These are phyloP conservation scores for Melipona beecheii DNA, from an alignment of 2,888 invertebrate genomes.

Conservation along the genomic window DNA sequence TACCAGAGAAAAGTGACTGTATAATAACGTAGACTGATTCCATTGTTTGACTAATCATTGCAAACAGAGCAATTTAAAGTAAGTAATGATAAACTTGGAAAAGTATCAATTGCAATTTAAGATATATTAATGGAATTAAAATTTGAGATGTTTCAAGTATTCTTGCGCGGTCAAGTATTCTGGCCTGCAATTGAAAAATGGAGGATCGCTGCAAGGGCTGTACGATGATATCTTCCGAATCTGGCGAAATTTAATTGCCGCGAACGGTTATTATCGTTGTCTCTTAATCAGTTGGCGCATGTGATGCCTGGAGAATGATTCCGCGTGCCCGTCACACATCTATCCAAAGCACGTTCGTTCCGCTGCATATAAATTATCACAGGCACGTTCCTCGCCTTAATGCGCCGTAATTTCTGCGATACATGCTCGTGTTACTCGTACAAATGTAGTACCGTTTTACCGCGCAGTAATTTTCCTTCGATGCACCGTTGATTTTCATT, in stretches of 20 bases:
- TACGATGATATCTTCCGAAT: constrained; percentile 33
- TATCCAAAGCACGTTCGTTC: constrained; percentile 53
- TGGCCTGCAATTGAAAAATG: neutral
- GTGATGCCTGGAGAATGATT: constrained; percentile 23
- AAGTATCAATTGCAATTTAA: too few species aligned
- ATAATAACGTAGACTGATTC: neutral
- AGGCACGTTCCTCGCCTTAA: constrained; percentile 62
- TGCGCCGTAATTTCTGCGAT: constrained; percentile 61
- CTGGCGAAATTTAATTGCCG: constrained; percentile 42
- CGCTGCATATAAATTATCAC: constrained; percentile 60
- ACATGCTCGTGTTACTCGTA: constrained; percentile 38
- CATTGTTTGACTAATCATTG: neutral
- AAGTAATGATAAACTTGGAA: too few species aligned
- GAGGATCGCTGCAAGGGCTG: neutral
- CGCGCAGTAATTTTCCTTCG: constrained; percentile 47
- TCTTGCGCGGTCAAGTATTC: neutral
- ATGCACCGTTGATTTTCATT: constrained; percentile 47
- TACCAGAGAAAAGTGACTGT: too few species aligned
- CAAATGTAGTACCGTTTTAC: constrained; percentile 54
- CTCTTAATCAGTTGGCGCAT: constrained; percentile 41
- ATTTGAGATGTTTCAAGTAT: neutral
- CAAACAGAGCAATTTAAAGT: too few species aligned
- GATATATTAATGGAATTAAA: too few species aligned
- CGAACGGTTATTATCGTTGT: constrained; percentile 23
- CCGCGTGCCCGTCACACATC: constrained; percentile 52